These are phyloP conservation scores for Diabrotica balteata DNA, from an alignment of 2,888 invertebrate genomes.

Conservation along the genomic window DNA sequence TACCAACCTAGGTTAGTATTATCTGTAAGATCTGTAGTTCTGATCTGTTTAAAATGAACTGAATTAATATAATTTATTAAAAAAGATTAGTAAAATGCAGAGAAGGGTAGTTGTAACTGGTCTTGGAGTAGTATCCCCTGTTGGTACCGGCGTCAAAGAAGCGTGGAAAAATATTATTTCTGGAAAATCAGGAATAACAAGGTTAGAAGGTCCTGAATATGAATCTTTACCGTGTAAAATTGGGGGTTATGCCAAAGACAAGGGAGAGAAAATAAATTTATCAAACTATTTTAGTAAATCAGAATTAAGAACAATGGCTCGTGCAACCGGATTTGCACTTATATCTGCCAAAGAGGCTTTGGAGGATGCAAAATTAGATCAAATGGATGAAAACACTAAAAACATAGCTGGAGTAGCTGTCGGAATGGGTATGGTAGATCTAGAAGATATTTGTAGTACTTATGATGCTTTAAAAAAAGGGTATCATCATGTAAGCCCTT, in stretches of 20 bases:
- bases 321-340: conserved; percentile 81
- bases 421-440: conserved; percentile 94
- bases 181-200: conserved; percentile 76
- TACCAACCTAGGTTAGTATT: too few relatives aligned
- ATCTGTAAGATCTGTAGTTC: too few relatives aligned
- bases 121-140: conserved; percentile 84
- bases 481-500: conserved; percentile 92
- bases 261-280: conserved; percentile 67
- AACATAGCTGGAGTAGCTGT: conserved; percentile 85
- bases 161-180: conserved; percentile 83
- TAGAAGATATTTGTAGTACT: conserved; percentile 83
- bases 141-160: conserved; percentile 77
- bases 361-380: conserved; percentile 69
- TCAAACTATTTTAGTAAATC: conserved; percentile 67
- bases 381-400: conserved; percentile 63
- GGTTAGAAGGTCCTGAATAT: conserved; percentile 71
- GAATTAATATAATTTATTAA: too few relatives aligned
- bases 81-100: conserved; percentile 27
- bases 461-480: conserved; percentile 78
- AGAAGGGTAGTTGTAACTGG: conserved; percentile 86
- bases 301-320: conserved; percentile 81
- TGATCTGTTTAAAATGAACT: too few relatives aligned
- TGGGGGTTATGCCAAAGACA: conserved; percentile 73
- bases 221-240: conserved; percentile 80
- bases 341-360: conserved; percentile 88